Conservation (phyloP, 2,797 vertebrate species). For the Hirundo rustica region DNA sequence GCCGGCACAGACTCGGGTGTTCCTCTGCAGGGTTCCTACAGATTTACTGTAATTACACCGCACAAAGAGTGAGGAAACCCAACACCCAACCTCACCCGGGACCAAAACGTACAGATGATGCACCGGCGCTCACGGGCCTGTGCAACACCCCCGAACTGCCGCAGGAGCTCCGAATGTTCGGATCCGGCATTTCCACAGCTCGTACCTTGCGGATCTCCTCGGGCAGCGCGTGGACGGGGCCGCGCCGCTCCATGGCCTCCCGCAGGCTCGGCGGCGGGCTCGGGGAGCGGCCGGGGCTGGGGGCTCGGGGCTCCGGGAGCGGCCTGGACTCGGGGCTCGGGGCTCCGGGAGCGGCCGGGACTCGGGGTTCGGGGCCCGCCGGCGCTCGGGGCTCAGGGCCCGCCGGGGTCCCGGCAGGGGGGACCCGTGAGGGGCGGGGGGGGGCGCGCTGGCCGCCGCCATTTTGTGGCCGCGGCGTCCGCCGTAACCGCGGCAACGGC, state of each 20-base stretch:
- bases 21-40: neutral
- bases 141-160: accelerated
- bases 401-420: neutral
- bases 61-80: neutral
- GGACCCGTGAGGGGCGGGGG: neutral
- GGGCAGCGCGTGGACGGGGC: conserved; percentile 81
- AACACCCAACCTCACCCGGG: neutral
- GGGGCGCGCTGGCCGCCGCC: neutral
- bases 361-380: neutral
- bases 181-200: neutral
- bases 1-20: neutral
- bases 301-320: neutral
- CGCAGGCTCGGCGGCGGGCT: neutral
- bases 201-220: conserved; percentile 87
- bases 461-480: neutral
- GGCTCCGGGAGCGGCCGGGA: neutral
- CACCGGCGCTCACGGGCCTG: neutral
- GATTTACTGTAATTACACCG: neutral
- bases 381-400: neutral
- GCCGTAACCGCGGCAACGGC: neutral
- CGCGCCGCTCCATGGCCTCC: conserved; percentile 76
- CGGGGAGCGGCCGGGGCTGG: too few species aligned
- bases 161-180: accelerated
- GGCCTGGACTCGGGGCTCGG: neutral
- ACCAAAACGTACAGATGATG: accelerated